phyloP scores from a whole-genome alignment of 1,140 invertebrate genomes.

The Hetaerina americana region DNA sequence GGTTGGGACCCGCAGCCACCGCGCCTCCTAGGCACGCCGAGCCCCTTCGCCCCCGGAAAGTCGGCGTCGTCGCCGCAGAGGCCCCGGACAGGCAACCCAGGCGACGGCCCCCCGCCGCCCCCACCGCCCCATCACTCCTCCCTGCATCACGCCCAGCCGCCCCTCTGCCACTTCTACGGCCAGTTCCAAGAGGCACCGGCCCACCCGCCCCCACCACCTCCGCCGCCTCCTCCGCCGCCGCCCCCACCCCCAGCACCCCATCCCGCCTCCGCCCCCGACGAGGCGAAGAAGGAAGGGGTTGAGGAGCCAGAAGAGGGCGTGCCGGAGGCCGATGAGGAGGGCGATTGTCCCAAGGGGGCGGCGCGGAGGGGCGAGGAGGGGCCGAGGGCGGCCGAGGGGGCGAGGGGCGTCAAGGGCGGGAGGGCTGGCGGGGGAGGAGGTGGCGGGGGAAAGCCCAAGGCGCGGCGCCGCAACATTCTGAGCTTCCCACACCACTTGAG shows the following conservation, averaged over 20 bases:
- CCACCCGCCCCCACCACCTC: background rate
- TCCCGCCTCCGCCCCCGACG: background rate
- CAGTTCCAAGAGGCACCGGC: background rate
- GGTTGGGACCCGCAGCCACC: background rate
- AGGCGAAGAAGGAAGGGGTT: background rate
- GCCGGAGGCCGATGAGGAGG: background rate
- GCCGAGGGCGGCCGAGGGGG: background rate
- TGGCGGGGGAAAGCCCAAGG: conserved; percentile 26
- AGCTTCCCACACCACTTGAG: conserved; percentile 40
- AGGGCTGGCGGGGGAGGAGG: conserved; percentile 15
- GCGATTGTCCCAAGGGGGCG: background rate
- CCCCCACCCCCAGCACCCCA: background rate
- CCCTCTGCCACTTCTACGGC: background rate
- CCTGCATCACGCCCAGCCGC: background rate
- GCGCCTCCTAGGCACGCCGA: background rate
- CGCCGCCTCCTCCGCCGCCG: background rate
- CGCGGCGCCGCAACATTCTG: conserved; percentile 30
- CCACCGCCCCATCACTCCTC: background rate
- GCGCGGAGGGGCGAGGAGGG: background rate
- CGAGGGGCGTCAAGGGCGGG: conserved; percentile 11
- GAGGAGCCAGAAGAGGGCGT: too few species aligned
- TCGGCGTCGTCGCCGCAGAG: background rate
- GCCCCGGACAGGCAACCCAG: background rate
- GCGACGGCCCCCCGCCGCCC: too few species aligned
- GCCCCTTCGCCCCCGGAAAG: background rate